Conservation (phyloP, 2,888 invertebrate species). For the Ptychoptera albimana region DNA sequence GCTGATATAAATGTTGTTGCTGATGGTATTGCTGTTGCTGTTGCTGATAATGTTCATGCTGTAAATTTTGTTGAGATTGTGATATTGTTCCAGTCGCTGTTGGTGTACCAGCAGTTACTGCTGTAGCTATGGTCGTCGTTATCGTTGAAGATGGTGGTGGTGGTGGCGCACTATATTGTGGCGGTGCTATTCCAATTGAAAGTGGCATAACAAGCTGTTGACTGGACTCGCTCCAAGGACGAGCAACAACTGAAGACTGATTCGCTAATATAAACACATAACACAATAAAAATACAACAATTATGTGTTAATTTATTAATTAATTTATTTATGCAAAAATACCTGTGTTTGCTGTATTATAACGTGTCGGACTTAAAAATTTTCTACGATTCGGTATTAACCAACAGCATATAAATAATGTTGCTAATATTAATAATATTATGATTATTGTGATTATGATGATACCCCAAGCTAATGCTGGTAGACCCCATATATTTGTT, state of each 20-base stretch:
- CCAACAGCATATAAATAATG: constrained; percentile 13
- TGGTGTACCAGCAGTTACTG: not conserved
- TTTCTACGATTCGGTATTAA: constrained; percentile 12
- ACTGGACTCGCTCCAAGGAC: too few species aligned
- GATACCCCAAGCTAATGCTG: constrained; percentile 13
- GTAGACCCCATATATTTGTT: constrained; percentile 12
- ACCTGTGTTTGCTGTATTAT: constrained; percentile 9
- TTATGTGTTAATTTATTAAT: not conserved
- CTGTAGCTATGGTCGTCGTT: not conserved
- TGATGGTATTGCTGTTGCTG: not conserved
- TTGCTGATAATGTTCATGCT: constrained; percentile 1
- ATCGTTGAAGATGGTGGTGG: constrained; percentile 5
- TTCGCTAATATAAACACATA: constrained; percentile 9
- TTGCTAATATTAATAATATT: constrained; percentile 9
- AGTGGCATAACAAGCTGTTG: constrained; percentile 11
- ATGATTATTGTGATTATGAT: constrained; percentile 11
- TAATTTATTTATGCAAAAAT: too few species aligned
- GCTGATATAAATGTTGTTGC: constrained; percentile 1
- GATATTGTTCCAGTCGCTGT: not conserved
- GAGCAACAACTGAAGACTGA: constrained; percentile 9
- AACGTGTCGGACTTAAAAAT: constrained; percentile 11
- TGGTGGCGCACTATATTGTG: constrained; percentile 9
- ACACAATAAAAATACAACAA: constrained; percentile 1
- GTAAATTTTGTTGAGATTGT: not conserved
- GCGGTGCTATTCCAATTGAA: too few species aligned